These are phyloP conservation scores for Salvelinus alpinus DNA, from an alignment of 2,113 vertebrate genomes.

Conservation along the genomic window DNA sequence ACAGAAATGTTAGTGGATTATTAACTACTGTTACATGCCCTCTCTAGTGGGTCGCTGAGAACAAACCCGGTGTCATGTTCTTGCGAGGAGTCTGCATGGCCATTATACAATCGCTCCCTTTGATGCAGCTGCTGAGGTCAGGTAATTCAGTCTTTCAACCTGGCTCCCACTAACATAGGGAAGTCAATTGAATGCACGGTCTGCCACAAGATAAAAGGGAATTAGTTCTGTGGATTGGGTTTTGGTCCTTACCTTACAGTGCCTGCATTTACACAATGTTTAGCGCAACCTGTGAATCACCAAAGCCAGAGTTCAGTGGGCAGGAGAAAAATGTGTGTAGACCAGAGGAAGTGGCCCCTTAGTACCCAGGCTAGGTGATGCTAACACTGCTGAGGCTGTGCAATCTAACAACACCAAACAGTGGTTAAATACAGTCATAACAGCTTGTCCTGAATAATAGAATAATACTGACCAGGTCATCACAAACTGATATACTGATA, in stretches of 20 bases:
- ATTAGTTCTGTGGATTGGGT: conserved; percentile 68
- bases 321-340: conserved; percentile 47
- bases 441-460: conserved; percentile 4
- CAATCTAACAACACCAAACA: conserved; percentile 43
- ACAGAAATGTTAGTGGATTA: conserved; percentile 61
- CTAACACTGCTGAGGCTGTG: conserved; percentile 15
- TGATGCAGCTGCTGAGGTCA: conserved; percentile 61
- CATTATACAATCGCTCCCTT: conserved; percentile 60
- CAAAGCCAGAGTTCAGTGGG: conserved; percentile 58
- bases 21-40: conserved; percentile 56
- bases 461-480: conserved; percentile 14
- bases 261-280: conserved; percentile 64
- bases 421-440: conserved; percentile 33
- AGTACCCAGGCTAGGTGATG: conserved; percentile 24
- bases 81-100: conserved; percentile 42
- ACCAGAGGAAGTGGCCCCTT: conserved; percentile 19
- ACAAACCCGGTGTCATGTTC: conserved; percentile 50
- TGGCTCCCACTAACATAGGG: conserved; percentile 55
- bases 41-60: conserved; percentile 46
- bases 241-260: conserved; percentile 55
- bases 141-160: conserved; percentile 60
- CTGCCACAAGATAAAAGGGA: conserved; percentile 61
- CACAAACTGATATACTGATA: neutral
- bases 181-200: conserved; percentile 68
- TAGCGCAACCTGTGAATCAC: conserved; percentile 58